A percentile compares a stretch with the other conserved stretches of the same genome.
These are phyloP conservation scores for Staurois parvus DNA, from an alignment of 2,797 vertebrate species.

Conservation along the genomic window DNA sequence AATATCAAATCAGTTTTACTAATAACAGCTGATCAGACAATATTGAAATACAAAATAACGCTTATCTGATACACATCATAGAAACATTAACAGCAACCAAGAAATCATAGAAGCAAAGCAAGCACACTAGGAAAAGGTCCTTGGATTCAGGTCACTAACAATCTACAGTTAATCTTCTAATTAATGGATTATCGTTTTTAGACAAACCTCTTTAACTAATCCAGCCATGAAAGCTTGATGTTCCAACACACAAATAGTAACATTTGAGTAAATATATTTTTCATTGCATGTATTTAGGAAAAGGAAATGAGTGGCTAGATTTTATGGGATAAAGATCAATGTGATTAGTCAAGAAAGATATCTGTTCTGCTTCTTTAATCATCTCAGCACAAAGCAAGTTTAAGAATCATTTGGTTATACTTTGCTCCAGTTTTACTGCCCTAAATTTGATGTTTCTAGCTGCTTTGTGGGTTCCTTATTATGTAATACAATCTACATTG, in stretches of 20 bases:
- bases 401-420: no score
- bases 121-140: not conserved
- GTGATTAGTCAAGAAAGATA: not conserved
- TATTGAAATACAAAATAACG: not conserved
- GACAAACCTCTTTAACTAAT: constrained; percentile 54
- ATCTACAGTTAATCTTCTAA: constrained; percentile 45
- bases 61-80: not conserved
- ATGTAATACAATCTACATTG: no score
- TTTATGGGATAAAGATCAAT: not conserved
- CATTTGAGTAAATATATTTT: not conserved
- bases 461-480: no score
- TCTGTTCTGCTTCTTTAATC: not conserved
- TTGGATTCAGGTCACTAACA: constrained; percentile 57
- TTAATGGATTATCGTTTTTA: constrained; percentile 48
- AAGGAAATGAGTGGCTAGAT: not conserved
- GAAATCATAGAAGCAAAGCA: constrained; percentile 38
- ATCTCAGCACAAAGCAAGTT: not conserved
- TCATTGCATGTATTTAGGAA: not conserved
- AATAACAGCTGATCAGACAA: not conserved
- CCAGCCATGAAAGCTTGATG: constrained; percentile 3
- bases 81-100: not conserved
- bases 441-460: no score
- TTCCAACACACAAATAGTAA: constrained; percentile 32
- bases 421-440: no score
- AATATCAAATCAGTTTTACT: no score